A percentile compares a stretch with the other conserved stretches of the same genome.
These are phyloP conservation scores for Cinara cedri DNA, from an alignment of 2,888 invertebrate species.

Conservation along the genomic window DNA sequence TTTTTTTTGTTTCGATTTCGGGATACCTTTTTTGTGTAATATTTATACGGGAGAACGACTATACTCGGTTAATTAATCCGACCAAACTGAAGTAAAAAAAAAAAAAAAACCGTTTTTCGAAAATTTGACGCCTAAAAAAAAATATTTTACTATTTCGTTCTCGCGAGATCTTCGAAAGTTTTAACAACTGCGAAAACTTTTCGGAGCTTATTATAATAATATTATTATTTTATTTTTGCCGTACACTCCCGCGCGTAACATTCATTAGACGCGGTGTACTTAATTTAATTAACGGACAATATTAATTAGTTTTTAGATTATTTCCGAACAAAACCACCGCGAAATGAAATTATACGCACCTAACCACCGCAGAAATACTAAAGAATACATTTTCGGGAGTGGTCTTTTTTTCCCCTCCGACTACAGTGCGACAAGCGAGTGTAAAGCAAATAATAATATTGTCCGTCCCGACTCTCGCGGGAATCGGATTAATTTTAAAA, in stretches of 20 bases:
- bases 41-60: too few relatives aligned
- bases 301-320: slow-evolving; percentile 29
- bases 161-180: neutral
- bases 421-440: neutral
- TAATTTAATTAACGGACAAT: slow-evolving; percentile 36
- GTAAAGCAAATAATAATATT: slow-evolving; percentile 11
- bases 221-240: neutral
- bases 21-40: too few relatives aligned
- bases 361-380: neutral
- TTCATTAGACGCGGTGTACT: slow-evolving; percentile 19
- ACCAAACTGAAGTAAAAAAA: neutral
- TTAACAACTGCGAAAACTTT: slow-evolving; percentile 14
- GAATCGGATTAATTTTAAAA: slow-evolving; percentile 29
- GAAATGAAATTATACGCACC: neutral
- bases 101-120: neutral
- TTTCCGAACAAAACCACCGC: slow-evolving; percentile 26
- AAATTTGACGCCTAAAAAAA: slow-evolving; percentile 7
- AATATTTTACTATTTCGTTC: neutral
- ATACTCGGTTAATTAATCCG: too few relatives aligned
- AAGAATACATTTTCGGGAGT: neutral
- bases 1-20: too few relatives aligned
- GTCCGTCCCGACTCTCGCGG: neutral
- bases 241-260: neutral
- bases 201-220: slow-evolving; percentile 12
- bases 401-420: too few relatives aligned